Conservation (phyloP, 2,888 invertebrate species). For the Spilosoma lubricipeda region DNA sequence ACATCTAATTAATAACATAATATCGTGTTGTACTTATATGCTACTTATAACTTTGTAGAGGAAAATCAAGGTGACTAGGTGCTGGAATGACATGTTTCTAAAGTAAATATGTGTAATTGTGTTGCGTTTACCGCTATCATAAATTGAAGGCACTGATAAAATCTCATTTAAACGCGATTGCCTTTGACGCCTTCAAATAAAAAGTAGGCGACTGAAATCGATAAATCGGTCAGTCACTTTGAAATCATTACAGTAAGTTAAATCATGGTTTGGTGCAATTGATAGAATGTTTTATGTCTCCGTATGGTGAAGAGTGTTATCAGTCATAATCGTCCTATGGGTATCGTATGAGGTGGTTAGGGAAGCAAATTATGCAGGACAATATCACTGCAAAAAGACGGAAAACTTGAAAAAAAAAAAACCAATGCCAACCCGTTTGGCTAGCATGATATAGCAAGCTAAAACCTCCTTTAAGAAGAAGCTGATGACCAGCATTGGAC, state of each 20-base stretch:
- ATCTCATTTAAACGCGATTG: background rate
- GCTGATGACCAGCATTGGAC: too few species aligned
- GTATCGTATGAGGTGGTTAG: too few species aligned
- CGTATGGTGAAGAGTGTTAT: too few species aligned
- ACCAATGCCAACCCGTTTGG: too few species aligned
- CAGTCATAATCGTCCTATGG: too few species aligned
- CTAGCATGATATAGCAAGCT: too few species aligned
- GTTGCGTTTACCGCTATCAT: background rate
- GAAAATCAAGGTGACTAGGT: constrained; percentile 6
- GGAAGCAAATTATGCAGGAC: too few species aligned
- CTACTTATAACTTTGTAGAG: background rate
- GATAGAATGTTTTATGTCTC: background rate
- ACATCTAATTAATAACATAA: background rate
- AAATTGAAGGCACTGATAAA: background rate
- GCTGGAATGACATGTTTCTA: constrained; percentile 2
- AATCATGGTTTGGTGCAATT: background rate
- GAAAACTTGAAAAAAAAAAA: too few species aligned
- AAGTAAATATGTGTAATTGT: background rate
- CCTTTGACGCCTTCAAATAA: background rate
- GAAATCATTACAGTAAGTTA: background rate
- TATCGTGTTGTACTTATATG: background rate
- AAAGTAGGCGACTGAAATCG: background rate
- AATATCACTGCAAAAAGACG: too few species aligned
- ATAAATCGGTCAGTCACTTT: background rate
- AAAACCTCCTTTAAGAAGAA: too few species aligned